Base-by-base conservation (phyloP, 2,888 invertebrate genomes). In the Trichogramma evanescens region DNA sequence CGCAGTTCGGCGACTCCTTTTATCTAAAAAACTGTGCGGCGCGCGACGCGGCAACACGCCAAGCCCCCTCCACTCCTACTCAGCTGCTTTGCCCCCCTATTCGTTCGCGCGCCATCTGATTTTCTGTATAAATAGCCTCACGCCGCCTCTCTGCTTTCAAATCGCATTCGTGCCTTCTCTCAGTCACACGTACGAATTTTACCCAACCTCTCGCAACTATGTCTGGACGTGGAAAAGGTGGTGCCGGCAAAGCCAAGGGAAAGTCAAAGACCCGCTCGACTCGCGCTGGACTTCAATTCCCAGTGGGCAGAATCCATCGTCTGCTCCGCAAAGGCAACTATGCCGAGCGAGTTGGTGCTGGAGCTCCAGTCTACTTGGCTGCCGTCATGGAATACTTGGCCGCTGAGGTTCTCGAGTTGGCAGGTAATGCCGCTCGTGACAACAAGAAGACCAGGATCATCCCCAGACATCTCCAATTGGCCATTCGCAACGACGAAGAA, bases 401-500 rank as follows among this genome's bases (percentile, higher is more conserved):
- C 5, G 87, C 88, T 62, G 89, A 89, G 80, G 83, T 87, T 38
- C 71, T 87, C 58, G 86, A 86, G 69, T 79, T 87, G 75, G 83
- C 86, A 6, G 86, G 84, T 6, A 87, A 87, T 67, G 86, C 86
- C 26, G 86, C 86, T 0, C 75, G 81, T 41, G 88, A 88, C 71
- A 89, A 89, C 76, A 86, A 87, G 67, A 89, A 86, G 75, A 81
- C 83, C 3, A 82, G 83, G n/a, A 72, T 73, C 68, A 86, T 88
- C 53, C 89, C 91, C 0, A 82, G 91, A 38, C 91, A 91, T 76
- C 79, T 92, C 6, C 87, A 91, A 72, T 74, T 92, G 66, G 90
- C 91, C 52, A 86, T 91, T 64, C 81, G 88, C n/a, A 90, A 90
- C 74, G 91, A 92, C 74, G 89, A 90, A 67, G 91, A 92, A 71